These are phyloP conservation scores for Agrochola circellaris DNA, from an alignment of 2,888 invertebrate genomes.

Conservation along the genomic window DNA sequence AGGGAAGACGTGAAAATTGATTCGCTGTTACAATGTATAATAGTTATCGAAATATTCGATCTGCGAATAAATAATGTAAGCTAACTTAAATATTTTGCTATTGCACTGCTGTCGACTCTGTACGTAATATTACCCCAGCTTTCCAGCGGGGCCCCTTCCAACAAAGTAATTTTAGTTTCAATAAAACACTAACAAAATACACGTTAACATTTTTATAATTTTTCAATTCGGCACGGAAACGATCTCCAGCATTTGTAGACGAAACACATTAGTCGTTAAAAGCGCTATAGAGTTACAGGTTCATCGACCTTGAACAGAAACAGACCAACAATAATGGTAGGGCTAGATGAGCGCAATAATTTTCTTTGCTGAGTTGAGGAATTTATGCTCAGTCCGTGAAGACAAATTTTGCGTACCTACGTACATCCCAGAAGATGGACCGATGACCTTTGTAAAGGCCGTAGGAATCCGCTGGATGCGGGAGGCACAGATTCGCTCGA, in stretches of 20 bases:
- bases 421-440: too few species aligned
- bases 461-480: too few species aligned
- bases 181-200: conserved; percentile 10
- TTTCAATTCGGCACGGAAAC: conserved; percentile 27
- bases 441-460: too few species aligned
- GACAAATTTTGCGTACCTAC: neutral
- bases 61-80: neutral
- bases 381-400: neutral
- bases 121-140: neutral
- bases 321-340: conserved; percentile 7
- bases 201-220: conserved; percentile 14
- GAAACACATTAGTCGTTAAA: conserved; percentile 57
- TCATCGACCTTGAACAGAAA: conserved; percentile 32
- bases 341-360: neutral
- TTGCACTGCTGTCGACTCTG: neutral
- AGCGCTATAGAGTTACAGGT: conserved; percentile 49
- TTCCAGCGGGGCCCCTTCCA: neutral
- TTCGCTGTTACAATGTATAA: too few species aligned
- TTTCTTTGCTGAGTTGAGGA: neutral
- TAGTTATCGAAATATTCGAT: too few species aligned
- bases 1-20: too few species aligned
- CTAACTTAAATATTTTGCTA: neutral
- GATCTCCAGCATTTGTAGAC: conserved; percentile 30
- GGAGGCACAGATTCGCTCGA: too few species aligned
- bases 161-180: conserved; percentile 3